Percentiles rank a stretch among this genome's conserved stretches.
These are phyloP conservation scores for Conchocele bisecta DNA, from an alignment of 2,888 invertebrate species.

Conservation along the genomic window DNA sequence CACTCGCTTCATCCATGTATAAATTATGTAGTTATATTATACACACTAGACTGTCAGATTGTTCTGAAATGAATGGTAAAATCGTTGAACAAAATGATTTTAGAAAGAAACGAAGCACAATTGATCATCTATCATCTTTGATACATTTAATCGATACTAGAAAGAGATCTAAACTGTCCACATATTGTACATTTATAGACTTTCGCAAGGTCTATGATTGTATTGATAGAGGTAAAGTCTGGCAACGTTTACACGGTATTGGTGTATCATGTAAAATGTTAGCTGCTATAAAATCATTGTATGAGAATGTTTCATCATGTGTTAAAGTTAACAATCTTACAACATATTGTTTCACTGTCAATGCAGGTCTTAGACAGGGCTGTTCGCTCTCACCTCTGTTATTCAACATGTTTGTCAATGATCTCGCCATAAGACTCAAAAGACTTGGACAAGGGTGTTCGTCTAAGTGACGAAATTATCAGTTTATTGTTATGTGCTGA, in stretches of 20 bases:
- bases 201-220: neutral
- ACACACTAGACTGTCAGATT: neutral
- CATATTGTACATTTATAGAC: constrained; percentile 1
- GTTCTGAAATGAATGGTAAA: too few relatives aligned
- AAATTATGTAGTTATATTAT: constrained; percentile 9
- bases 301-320: neutral
- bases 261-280: neutral
- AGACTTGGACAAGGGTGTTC: constrained; percentile 6
- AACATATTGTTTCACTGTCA: constrained; percentile 10
- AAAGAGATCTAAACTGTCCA: neutral
- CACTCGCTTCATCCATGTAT: constrained; percentile 17
- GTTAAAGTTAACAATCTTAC: neutral
- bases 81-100: constrained; percentile 9
- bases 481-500: constrained; percentile 8
- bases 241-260: neutral
- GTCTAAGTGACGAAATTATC: constrained; percentile 1
- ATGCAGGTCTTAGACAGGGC: neutral
- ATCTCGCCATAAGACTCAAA: constrained; percentile 6
- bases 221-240: neutral
- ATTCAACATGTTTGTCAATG: constrained; percentile 13
- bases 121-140: neutral
- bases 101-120: neutral
- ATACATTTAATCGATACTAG: neutral
- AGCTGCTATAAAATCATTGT: neutral
- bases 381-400: constrained; percentile 10